Base-by-base conservation (phyloP, 2,113 vertebrate genomes). In the Argyrosomus japonicus region DNA sequence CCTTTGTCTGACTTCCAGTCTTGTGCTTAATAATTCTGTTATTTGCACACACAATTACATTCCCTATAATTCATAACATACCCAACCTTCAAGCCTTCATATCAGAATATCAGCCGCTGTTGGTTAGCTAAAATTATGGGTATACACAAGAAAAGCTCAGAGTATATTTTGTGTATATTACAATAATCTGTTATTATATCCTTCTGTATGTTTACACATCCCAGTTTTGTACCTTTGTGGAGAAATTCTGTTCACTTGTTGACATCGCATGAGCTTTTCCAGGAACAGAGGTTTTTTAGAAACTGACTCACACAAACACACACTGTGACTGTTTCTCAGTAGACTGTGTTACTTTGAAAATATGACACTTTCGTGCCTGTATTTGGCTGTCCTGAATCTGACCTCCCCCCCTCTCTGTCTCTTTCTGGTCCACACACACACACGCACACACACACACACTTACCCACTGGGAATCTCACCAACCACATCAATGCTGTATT, bases 391-490 rank as follows among this genome's bases (percentile, higher is more conserved):
- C 63, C 32, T 77, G 7, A 36, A 65, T 72, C 32, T 53, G 18
- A 58, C 51, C 43, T 68, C 71, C 8, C 21, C 29, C 6, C 36
- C 7, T 21, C 3, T 9, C n/a, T 36, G 27, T 47, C 54, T 32
- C 47, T 56, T 40, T 72, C 45, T 51, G 5, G 75, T 62, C 53
- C 25, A 29, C 14, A 43, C 3, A 54, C 27, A 47, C 25, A 51
- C 19, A 36, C 29, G 21, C 21, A 43, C 19, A 36, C 29, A 27
- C 21, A 47, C 18, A 27, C 23, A 27, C 32, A 32, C 96, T 95
- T 69, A 99, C 98, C 97, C 97, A 0, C 92, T 93, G 64, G 97
- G 97, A 87, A 99, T 98, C 57, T 93, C 71, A 60, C 97, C 97
- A 75, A 99, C 97, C 23, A 97, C 93, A 0, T 95, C 94, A 43